Base-by-base conservation (phyloP, 2,113 vertebrate species). In the Grallaria varia region DNA sequence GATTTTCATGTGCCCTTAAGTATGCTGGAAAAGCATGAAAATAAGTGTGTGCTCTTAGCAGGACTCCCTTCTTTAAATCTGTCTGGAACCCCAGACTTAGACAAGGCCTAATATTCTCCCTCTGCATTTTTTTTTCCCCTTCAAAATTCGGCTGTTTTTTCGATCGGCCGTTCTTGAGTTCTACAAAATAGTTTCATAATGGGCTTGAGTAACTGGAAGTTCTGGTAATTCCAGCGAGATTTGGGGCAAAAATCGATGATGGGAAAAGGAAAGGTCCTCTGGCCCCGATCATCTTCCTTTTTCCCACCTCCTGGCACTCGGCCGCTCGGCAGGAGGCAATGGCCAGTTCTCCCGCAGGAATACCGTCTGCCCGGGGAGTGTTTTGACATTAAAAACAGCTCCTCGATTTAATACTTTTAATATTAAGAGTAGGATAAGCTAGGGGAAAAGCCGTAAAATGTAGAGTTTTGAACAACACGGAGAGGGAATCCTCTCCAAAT, bases 81-180 rank as follows among this genome's bases (percentile, higher is more conserved):
- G 20, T 30, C 56, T 58, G 9, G 66, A 89, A 10, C 10, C 14
- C 8, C 18, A 20, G 39, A 53, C 8, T 45, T 40, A 52, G 33
- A 19, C 50, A 50, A 31, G 90, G 84, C 90, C 92, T 87, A n/a
- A 47, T 35, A 7, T 84, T 76, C 35, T 85, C 40, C 9, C 4
- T 1, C 5, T 35, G 7, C 3, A 1, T 27, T 37, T 56, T 27
- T 37, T 56, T 22, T 24, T 3, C 0, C 3, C 7, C 6, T 58
- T 63, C 10, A 4, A 47, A 83, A 83, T 83, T 86, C 25, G 18
- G 37, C 7, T 3, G 40, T 4, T 71, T 42, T 42, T 40, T 78
- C 8, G 74, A 58, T 10, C 4, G 0, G 8, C 15, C 4, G 2
- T 44, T 64, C 7, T 25, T 19, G 47, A 52, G 39, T 59, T 62